These are phyloP conservation scores for Phoenoteleia sp. DNA, from an alignment of 2,888 invertebrate species.

Conservation along the genomic window DNA sequence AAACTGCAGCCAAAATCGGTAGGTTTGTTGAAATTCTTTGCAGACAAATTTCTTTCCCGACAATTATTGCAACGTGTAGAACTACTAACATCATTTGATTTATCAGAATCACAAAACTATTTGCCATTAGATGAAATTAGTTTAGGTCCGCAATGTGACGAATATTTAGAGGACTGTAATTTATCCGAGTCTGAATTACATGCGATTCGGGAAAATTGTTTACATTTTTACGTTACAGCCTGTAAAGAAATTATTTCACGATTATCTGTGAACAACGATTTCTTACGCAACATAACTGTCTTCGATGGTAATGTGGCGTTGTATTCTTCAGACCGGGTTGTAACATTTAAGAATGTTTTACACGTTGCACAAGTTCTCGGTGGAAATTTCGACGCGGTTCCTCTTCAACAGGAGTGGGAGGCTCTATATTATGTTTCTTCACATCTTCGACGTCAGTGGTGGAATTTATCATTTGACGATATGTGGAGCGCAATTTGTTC, in stretches of 20 bases:
- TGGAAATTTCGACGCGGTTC: neutral
- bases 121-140: constrained; percentile 1
- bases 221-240: constrained; percentile 21
- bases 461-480: constrained; percentile 9
- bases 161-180: neutral
- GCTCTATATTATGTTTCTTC: neutral
- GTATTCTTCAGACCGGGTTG: neutral
- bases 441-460: neutral
- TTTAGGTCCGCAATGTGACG: constrained; percentile 7
- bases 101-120: neutral
- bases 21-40: constrained; percentile 11
- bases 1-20: constrained; percentile 23
- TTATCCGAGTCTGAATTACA: neutral
- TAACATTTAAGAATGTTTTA: neutral
- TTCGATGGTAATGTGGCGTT: neutral
- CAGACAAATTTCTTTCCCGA: neutral
- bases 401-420: neutral
- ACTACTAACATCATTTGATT: neutral
- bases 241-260: neutral
- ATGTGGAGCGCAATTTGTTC: constrained; percentile 20
- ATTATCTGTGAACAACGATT: neutral
- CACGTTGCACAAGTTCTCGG: neutral
- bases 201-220: neutral
- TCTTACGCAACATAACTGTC: neutral
- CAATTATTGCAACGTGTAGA: neutral